phyloP scores from a whole-genome alignment of 2,113 vertebrate genomes.

The Carollia perspicillata region DNA sequence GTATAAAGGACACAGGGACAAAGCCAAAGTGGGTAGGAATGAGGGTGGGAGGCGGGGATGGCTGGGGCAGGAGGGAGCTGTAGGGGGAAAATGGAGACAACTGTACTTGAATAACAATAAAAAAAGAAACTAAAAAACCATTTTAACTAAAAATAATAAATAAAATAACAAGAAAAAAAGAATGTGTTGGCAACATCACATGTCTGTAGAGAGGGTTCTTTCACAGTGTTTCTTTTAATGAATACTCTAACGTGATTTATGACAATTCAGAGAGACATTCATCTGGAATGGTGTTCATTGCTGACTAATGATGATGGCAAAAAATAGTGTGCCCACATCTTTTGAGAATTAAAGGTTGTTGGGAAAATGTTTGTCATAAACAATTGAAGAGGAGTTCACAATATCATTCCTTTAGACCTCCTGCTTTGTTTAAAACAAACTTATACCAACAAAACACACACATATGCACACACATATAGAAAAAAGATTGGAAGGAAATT shows the following conservation, averaged over 20 bases:
- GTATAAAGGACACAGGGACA: no score
- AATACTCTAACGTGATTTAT: slow-evolving; percentile 47
- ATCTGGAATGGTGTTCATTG: slow-evolving; percentile 9
- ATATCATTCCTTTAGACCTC: background rate
- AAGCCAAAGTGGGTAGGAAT: no score
- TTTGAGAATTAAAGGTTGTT: slow-evolving; percentile 51
- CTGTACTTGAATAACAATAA: no score
- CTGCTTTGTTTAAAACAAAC: background rate
- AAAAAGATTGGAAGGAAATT: background rate
- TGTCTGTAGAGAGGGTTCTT: background rate
- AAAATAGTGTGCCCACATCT: slow-evolving; percentile 47
- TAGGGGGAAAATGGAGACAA: no score
- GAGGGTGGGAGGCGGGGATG: no score
- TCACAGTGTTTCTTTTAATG: slow-evolving; percentile 34
- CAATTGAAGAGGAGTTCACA: slow-evolving; percentile 43
- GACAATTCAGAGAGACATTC: slow-evolving; percentile 23
- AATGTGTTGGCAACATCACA: background rate
- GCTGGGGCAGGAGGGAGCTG: no score
- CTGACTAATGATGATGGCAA: slow-evolving; percentile 44
- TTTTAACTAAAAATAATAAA: no score
- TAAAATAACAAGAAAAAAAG: no score
- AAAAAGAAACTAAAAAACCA: no score
- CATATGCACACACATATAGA: background rate
- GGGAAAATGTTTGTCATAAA: slow-evolving; percentile 43
- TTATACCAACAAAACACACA: background rate